These are phyloP conservation scores for Gavialis gangeticus DNA, from an alignment of 2,113 vertebrate species.

Conservation along the genomic window DNA sequence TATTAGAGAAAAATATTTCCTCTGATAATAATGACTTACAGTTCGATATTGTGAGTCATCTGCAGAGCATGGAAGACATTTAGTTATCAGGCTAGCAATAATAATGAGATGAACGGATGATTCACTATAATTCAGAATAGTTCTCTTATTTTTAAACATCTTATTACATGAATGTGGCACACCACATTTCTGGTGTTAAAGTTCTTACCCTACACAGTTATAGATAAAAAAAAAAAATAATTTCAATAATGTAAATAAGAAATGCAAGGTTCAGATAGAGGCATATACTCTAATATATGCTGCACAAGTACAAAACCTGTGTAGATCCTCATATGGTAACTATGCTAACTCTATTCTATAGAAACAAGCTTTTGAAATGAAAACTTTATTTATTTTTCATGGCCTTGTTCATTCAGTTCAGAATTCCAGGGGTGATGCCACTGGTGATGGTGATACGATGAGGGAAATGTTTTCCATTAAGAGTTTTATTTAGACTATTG, in stretches of 20 bases:
- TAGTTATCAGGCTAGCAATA: background rate
- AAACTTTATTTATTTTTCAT: background rate
- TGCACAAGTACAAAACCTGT: background rate
- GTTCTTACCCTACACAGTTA: background rate
- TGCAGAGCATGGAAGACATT: accelerated
- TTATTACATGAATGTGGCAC: background rate
- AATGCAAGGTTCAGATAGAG: background rate
- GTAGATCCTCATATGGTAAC: background rate
- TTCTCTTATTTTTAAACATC: background rate
- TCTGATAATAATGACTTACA: no score
- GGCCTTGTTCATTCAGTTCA: background rate
- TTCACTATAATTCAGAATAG: background rate
- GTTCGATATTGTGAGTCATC: background rate
- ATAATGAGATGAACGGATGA: background rate
- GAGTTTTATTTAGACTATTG: background rate
- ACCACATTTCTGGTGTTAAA: background rate
- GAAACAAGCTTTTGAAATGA: background rate
- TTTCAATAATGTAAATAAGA: background rate
- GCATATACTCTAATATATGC: background rate
- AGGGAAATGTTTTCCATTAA: background rate
- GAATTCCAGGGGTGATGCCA: background rate
- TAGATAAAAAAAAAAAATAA: background rate
- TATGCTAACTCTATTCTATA: background rate
- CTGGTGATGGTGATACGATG: background rate
- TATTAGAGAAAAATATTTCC: background rate